Percentiles rank a stretch among this genome's conserved stretches.
Conservation (phyloP, 2,888 invertebrate species). For the Eristalinus aeneus region DNA sequence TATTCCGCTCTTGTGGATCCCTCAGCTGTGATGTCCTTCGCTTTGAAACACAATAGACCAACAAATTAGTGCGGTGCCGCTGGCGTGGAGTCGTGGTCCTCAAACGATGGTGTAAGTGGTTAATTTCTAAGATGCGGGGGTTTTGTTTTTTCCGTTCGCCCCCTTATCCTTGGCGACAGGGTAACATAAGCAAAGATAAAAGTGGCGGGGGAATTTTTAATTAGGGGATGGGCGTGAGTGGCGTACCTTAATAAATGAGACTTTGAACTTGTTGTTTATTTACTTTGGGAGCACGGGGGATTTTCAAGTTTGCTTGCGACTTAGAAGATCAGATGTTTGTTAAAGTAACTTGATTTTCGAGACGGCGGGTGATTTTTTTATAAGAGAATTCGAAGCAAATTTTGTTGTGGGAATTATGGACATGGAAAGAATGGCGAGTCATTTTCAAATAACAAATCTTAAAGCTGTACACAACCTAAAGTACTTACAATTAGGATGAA, state of each 20-base stretch:
- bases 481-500: too few species aligned
- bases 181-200: conserved; percentile 16
- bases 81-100: not conserved
- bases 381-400: too few species aligned
- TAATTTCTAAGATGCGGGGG: conserved; percentile 28
- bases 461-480: too few species aligned
- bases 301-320: not conserved
- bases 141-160: conserved; percentile 8
- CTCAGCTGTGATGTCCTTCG: not conserved
- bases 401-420: too few species aligned
- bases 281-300: not conserved
- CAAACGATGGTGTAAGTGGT: conserved; percentile 23
- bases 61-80: conserved; percentile 5
- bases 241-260: conserved; percentile 16
- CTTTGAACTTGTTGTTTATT: conserved; percentile 11
- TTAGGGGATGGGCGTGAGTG: conserved; percentile 12
- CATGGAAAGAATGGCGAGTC: too few species aligned
- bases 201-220: conserved; percentile 30
- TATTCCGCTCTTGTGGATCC: not conserved
- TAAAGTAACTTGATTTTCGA: not conserved
- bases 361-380: not conserved
- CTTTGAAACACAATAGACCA: conserved; percentile 33
- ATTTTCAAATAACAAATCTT: too few species aligned
- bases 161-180: not conserved
- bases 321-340: conserved; percentile 3